Evolutionary conservation across 2,888 invertebrate species (phyloP).

Genomic region (Peribatodes rhomboidaria): DNA sequence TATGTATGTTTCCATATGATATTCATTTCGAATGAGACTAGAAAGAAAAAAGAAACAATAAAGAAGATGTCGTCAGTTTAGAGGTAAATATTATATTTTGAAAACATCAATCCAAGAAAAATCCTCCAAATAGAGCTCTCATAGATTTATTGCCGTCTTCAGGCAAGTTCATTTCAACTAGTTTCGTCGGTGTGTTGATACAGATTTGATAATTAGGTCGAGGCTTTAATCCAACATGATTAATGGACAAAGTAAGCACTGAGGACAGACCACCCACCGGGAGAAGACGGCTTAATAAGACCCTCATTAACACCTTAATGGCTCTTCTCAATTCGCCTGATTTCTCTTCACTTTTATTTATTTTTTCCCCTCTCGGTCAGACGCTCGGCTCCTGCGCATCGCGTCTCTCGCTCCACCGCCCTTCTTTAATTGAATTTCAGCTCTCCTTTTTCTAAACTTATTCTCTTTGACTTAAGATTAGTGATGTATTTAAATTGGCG

Average conservation of each 20-base stretch:
- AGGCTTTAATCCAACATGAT: constrained; percentile 76
- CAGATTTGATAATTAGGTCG: constrained; percentile 79
- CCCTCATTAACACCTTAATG: constrained; percentile 86
- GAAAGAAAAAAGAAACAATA: too few species aligned
- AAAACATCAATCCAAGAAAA: background rate
- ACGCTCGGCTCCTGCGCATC: constrained; percentile 59
- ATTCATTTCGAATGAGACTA: too few species aligned
- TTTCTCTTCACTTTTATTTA: constrained; percentile 82
- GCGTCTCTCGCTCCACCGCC: constrained; percentile 65
- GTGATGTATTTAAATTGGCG: constrained; percentile 84
- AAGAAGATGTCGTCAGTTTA: too few species aligned
- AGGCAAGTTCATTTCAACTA: constrained; percentile 5
- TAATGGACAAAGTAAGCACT: constrained; percentile 79
- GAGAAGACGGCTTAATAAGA: constrained; percentile 86
- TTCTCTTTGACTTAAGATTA: constrained; percentile 85
- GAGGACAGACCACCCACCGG: constrained; percentile 82
- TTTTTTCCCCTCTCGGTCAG: constrained; percentile 70
- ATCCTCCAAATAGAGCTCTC: background rate
- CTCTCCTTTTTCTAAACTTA: constrained; percentile 82
- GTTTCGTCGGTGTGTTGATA: constrained; percentile 61
- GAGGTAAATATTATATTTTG: too few species aligned
- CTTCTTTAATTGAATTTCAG: constrained; percentile 82
- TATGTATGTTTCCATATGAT: too few species aligned
- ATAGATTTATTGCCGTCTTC: background rate
- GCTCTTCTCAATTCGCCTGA: constrained; percentile 85